Evolutionary conservation across 2,888 invertebrate genomes (phyloP).

Genomic region (Drosophila algonquin): DNA sequence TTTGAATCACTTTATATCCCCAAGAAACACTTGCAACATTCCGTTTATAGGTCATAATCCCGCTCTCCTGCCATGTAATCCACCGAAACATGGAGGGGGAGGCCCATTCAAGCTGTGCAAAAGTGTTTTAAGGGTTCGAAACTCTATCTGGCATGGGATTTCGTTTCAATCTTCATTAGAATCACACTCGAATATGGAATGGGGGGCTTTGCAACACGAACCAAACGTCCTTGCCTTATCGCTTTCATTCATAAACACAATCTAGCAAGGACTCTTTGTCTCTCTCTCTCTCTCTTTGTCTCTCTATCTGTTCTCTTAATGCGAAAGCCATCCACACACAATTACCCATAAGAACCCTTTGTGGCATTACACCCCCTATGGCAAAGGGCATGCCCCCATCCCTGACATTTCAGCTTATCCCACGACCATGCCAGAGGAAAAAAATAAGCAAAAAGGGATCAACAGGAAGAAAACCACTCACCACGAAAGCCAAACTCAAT

Average conservation of each 20-base stretch:
- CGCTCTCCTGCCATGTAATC: no score
- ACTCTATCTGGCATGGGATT: constrained; percentile 7
- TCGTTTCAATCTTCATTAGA: constrained; percentile 33
- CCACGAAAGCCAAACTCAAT: constrained; percentile 58
- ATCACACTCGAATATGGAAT: constrained; percentile 16
- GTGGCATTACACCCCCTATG: constrained; percentile 55
- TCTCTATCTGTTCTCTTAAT: constrained; percentile 15
- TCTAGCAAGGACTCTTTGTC: constrained; percentile 22
- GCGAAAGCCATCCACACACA: constrained; percentile 60
- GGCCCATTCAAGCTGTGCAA: no score
- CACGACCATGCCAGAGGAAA: constrained; percentile 22
- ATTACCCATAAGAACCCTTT: constrained; percentile 71
- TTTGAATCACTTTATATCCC: no score
- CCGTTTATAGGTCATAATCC: no score
- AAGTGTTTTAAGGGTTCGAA: neutral
- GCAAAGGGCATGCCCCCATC: constrained; percentile 54
- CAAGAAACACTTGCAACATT: no score
- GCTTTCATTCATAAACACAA: constrained; percentile 41
- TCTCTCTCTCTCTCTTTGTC: constrained; percentile 9
- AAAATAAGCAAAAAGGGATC: constrained; percentile 1
- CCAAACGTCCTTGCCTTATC: constrained; percentile 22
- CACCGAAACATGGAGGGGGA: no score
- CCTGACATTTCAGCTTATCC: constrained; percentile 69
- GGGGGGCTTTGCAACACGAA: neutral
- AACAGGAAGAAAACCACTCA: constrained; percentile 32